Percentiles rank a stretch among this genome's conserved stretches.
phyloP scores from a whole-genome alignment of 1,140 invertebrate genomes.

The Platyura marginata region DNA sequence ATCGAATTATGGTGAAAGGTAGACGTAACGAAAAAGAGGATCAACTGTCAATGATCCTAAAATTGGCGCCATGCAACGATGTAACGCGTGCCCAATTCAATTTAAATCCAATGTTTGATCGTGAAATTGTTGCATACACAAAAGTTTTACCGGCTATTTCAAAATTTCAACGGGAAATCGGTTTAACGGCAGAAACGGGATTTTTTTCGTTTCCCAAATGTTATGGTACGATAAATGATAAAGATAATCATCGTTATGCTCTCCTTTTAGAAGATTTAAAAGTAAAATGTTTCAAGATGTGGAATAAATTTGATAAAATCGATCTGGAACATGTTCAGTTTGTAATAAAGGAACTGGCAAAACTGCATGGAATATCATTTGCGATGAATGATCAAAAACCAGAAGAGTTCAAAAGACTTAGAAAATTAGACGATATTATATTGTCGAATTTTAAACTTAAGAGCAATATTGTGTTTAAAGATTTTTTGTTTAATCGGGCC shows the following conservation, averaged over 20 bases:
- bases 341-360: conserved; percentile 18
- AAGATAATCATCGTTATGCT: conserved; percentile 9
- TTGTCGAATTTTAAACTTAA: too few species aligned
- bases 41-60: not conserved
- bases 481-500: too few species aligned
- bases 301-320: conserved; percentile 15
- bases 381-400: conserved; percentile 17
- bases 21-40: not conserved
- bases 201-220: conserved; percentile 3
- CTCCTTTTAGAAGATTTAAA: not conserved
- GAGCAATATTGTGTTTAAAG: too few species aligned
- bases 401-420: conserved; percentile 7
- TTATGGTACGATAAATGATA: not conserved
- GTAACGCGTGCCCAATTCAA: not conserved
- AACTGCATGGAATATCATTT: conserved; percentile 23
- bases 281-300: conserved; percentile 13
- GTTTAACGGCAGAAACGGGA: not conserved
- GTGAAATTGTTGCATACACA: conserved; percentile 1
- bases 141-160: not conserved
- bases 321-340: conserved; percentile 18
- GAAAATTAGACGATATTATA: not conserved
- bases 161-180: conserved; percentile 1
- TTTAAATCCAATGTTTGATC: not conserved
- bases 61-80: not conserved
- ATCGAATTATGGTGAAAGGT: not conserved